phyloP scores from a whole-genome alignment of 1,140 invertebrate genomes.

The Drosophila punjabiensis region DNA sequence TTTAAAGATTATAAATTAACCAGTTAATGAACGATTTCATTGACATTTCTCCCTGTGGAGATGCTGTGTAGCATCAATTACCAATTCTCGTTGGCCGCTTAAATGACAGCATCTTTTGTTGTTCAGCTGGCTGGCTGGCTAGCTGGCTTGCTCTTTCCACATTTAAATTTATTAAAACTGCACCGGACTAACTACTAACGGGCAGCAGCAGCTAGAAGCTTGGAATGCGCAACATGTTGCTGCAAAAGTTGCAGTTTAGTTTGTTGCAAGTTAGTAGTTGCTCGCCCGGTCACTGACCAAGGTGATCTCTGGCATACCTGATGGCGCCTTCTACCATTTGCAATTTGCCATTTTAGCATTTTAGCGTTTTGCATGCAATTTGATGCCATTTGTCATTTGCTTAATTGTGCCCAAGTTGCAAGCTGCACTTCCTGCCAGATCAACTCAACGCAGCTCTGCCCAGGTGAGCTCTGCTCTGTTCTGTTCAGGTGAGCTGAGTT shows the following conservation, averaged over 20 bases:
- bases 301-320: constrained; percentile 44
- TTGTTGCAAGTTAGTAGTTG: constrained; percentile 38
- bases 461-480: not conserved
- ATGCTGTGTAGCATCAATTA: constrained; percentile 60
- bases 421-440: constrained; percentile 47
- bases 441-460: not conserved
- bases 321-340: constrained; percentile 49
- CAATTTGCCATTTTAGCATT: constrained; percentile 50
- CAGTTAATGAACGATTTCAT: constrained; percentile 6
- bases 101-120: constrained; percentile 69
- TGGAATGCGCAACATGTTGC: constrained; percentile 67
- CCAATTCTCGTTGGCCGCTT: constrained; percentile 73
- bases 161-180: constrained; percentile 84
- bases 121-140: constrained; percentile 16
- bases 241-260: constrained; percentile 17
- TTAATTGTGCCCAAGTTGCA: constrained; percentile 72
- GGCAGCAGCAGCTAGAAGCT: constrained; percentile 7
- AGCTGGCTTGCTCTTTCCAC: constrained; percentile 32
- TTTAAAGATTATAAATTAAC: not conserved
- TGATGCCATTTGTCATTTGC: constrained; percentile 82
- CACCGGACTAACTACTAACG: constrained; percentile 65
- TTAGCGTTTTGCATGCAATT: constrained; percentile 79
- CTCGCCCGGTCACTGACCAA: constrained; percentile 65
- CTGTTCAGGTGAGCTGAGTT: constrained; percentile 11
- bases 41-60: constrained; percentile 32